Conservation (phyloP, 2,888 invertebrate species). For the Macrophya annulata region DNA sequence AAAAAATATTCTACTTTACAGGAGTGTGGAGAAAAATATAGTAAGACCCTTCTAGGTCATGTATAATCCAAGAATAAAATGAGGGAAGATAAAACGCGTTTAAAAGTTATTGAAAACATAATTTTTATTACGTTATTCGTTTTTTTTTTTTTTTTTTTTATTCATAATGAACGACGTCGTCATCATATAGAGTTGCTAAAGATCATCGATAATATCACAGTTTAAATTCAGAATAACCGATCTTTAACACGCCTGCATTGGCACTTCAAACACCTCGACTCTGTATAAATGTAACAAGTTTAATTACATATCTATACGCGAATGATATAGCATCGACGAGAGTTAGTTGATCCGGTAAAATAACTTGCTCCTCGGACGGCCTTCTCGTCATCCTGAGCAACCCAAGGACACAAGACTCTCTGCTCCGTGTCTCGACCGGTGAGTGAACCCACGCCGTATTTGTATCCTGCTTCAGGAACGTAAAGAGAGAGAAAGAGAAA, state of each 20-base stretch:
- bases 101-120: no score
- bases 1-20: no score
- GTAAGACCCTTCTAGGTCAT: no score
- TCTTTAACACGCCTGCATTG: not conserved
- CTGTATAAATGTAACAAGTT: conserved; percentile 2
- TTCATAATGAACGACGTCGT: not conserved
- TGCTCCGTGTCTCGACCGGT: conserved; percentile 70
- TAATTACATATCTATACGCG: conserved; percentile 6
- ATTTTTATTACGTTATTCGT: not conserved
- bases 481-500: not conserved
- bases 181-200: no score
- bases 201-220: not conserved
- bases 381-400: conserved; percentile 51
- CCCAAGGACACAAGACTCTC: conserved; percentile 57
- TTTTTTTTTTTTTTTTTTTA: not conserved
- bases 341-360: conserved; percentile 34
- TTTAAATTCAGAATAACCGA: not conserved
- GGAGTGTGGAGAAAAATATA: no score
- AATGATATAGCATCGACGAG: conserved; percentile 3
- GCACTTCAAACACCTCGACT: not conserved
- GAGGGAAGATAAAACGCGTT: no score
- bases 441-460: conserved; percentile 73
- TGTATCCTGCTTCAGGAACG: conserved; percentile 16
- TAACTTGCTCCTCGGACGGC: conserved; percentile 39
- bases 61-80: no score